Percentiles rank a stretch among this genome's conserved stretches.
phyloP scores from a whole-genome alignment of 2,113 vertebrate genomes.

The Megaceryle torquata region DNA sequence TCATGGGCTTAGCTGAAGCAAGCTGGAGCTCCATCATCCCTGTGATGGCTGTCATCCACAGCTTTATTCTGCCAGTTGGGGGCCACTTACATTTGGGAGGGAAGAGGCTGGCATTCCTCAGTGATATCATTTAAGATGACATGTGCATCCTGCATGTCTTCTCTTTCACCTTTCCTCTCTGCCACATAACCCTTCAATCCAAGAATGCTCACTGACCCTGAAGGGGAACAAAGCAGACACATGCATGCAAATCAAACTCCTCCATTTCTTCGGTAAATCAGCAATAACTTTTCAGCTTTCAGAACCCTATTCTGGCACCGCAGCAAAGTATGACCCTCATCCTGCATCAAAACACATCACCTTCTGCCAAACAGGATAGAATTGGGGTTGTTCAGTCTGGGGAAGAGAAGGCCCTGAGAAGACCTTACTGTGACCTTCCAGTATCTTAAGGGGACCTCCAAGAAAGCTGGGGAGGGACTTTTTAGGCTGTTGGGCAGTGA shows the following conservation, averaged over 20 bases:
- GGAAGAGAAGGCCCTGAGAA: too few species aligned
- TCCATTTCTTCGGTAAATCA: background rate
- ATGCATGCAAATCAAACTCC: slow-evolving; percentile 30
- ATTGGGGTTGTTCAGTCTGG: too few species aligned
- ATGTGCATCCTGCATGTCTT: slow-evolving; percentile 97
- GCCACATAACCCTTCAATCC: slow-evolving; percentile 86
- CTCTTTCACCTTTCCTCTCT: slow-evolving; percentile 89
- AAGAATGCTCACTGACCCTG: slow-evolving; percentile 75
- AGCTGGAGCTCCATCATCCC: background rate
- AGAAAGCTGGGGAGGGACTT: too few species aligned
- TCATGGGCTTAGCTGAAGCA: background rate
- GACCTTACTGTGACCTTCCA: too few species aligned
- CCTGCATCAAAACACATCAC: background rate
- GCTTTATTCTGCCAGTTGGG: background rate
- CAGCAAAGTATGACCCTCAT: accelerated
- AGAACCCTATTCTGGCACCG: background rate
- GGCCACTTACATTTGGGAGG: slow-evolving; percentile 83
- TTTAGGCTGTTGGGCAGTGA: too few species aligned
- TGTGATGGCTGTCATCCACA: background rate
- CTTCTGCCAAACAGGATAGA: background rate
- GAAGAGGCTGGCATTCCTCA: slow-evolving; percentile 69
- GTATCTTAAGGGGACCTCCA: too few species aligned
- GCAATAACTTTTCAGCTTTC: background rate
- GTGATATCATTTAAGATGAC: slow-evolving; percentile 86
- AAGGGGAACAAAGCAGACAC: slow-evolving; percentile 25